phyloP scores from a whole-genome alignment of 1,140 invertebrate species.

The Galleria mellonella region DNA sequence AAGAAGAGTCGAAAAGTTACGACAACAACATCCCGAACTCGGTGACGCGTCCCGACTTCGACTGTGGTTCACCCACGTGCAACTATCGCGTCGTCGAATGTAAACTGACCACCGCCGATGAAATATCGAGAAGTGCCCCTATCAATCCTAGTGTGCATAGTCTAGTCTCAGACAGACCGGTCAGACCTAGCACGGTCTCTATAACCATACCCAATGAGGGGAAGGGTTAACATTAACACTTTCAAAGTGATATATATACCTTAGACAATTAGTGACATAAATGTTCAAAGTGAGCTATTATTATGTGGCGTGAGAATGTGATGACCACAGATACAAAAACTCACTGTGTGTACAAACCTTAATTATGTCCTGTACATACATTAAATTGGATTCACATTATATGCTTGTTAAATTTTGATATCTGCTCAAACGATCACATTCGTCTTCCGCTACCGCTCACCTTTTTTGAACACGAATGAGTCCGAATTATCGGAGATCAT shows the following conservation, averaged over 20 bases:
- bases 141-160: conserved; percentile 26
- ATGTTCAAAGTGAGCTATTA: conserved; percentile 21
- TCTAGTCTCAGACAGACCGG: conserved; percentile 31
- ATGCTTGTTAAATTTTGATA: conserved; percentile 10
- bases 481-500: too few relatives aligned
- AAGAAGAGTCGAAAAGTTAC: conserved; percentile 47
- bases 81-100: conserved; percentile 70
- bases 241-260: not conserved
- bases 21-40: conserved; percentile 53
- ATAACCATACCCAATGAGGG: conserved; percentile 75
- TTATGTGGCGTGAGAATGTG: conserved; percentile 6
- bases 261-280: conserved; percentile 5
- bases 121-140: conserved; percentile 42
- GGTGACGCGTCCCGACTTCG: conserved; percentile 48
- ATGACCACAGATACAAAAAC: not conserved
- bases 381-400: not conserved
- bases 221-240: conserved; percentile 62
- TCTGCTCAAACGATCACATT: conserved; percentile 61
- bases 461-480: conserved; percentile 10
- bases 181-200: conserved; percentile 69
- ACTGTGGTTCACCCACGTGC: conserved; percentile 51
- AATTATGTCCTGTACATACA: not conserved
- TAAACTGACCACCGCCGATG: conserved; percentile 64
- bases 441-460: conserved; percentile 61
- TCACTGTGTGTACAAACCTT: too few relatives aligned